Conservation (phyloP, 2,797 vertebrate species). For the Ctenopoma multispine region DNA sequence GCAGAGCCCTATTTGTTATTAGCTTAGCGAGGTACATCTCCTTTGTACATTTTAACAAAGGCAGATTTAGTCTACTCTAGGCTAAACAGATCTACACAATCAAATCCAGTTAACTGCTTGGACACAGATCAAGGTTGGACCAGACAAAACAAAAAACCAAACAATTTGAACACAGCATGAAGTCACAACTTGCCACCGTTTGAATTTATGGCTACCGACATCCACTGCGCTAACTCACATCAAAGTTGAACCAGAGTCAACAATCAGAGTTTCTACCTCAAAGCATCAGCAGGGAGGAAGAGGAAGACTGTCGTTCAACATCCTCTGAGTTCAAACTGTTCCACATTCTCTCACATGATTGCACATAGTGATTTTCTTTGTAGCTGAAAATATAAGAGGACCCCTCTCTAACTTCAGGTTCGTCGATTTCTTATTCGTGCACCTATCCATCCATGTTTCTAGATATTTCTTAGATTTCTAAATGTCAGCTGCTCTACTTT, state of each 20-base stretch:
- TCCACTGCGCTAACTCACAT: slow-evolving; percentile 10
- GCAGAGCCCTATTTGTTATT: slow-evolving; percentile 42
- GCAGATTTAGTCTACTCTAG: background rate
- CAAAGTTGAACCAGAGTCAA: slow-evolving; percentile 14
- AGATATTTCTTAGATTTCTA: background rate
- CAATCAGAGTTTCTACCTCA: slow-evolving; percentile 29
- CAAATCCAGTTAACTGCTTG: background rate
- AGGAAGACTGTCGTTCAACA: slow-evolving; percentile 12
- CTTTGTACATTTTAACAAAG: background rate
- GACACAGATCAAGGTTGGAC: background rate
- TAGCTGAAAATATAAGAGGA: background rate
- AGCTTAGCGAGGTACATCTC: slow-evolving; percentile 27
- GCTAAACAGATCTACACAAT: too few species aligned
- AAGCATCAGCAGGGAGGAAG: slow-evolving; percentile 33
- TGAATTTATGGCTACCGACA: background rate
- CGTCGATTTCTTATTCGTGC: background rate
- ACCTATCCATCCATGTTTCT: background rate
- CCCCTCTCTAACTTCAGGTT: background rate
- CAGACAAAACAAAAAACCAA: background rate
- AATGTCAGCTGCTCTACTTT: slow-evolving; percentile 13
- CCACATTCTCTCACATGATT: background rate
- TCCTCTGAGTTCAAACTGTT: slow-evolving; percentile 2
- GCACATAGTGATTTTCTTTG: background rate
- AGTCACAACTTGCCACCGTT: background rate
- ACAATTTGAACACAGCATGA: background rate